A percentile compares a stretch with the other conserved stretches of the same genome.
Evolutionary conservation across 2,113 vertebrate genomes (phyloP).

Genomic region (Podilymbus podiceps): DNA sequence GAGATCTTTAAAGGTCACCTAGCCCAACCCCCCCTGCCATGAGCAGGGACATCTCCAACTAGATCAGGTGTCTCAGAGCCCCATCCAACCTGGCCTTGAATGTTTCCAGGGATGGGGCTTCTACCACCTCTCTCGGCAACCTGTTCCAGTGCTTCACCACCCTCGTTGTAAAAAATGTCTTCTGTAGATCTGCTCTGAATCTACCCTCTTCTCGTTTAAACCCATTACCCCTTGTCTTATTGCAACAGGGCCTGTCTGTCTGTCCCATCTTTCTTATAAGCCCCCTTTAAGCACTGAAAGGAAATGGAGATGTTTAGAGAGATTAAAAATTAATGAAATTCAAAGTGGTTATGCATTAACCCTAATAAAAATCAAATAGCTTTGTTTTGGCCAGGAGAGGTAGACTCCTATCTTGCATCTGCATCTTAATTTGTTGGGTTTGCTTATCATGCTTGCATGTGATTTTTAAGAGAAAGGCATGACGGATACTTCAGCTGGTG

Average conservation of each 20-base stretch:
- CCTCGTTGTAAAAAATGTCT: neutral
- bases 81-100: neutral
- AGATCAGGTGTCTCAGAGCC: neutral
- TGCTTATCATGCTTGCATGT: neutral
- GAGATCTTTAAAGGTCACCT: neutral
- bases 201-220: neutral
- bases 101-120: neutral
- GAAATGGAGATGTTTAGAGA: neutral
- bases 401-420: neutral
- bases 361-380: neutral
- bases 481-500: neutral
- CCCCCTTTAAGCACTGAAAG: neutral
- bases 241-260: neutral
- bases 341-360: slow-evolving; percentile 10
- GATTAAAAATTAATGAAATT: slow-evolving; percentile 7
- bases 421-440: neutral
- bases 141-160: neutral
- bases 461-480: neutral
- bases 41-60: neutral
- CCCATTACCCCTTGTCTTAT: neutral
- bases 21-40: neutral
- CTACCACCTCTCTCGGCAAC: neutral
- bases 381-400: neutral
- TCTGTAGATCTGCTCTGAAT: neutral
- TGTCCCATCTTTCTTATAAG: neutral